Percentiles rank a stretch among this genome's conserved stretches.
phyloP scores from a whole-genome alignment of 2,797 vertebrate genomes.

The Lacerta bilineata region DNA sequence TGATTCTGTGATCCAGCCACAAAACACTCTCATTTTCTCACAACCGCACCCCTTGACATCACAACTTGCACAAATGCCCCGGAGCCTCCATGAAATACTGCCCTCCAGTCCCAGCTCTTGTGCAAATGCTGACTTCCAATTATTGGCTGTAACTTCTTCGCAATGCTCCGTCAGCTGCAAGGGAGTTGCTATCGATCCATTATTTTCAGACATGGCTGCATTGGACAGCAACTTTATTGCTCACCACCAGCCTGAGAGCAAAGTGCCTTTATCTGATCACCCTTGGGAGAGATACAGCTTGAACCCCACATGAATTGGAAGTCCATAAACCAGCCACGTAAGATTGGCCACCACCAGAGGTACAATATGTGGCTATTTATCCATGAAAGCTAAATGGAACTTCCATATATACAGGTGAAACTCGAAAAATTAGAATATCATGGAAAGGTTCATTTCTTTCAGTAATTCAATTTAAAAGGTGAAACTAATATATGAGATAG shows the following conservation, averaged over 20 bases:
- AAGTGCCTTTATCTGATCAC: not conserved
- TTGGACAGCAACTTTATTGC: conserved; percentile 7
- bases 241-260: not conserved
- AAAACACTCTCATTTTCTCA: not conserved
- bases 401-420: not conserved
- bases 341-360: not conserved
- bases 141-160: not conserved
- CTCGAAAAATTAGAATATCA: too few species aligned
- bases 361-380: not conserved
- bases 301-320: too few species aligned
- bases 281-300: not conserved
- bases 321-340: not conserved
- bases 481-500: too few species aligned
- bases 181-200: conserved; percentile 4
- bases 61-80: not conserved
- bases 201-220: conserved; percentile 10
- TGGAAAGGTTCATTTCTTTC: too few species aligned
- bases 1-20: not conserved
- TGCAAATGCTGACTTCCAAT: not conserved
- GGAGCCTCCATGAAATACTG: not conserved
- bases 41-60: not conserved
- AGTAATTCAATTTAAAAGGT: too few species aligned
- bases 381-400: not conserved
- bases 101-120: not conserved
- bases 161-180: not conserved